Base-by-base conservation (phyloP, 1,140 invertebrate species). In the Ostrea edulis region DNA sequence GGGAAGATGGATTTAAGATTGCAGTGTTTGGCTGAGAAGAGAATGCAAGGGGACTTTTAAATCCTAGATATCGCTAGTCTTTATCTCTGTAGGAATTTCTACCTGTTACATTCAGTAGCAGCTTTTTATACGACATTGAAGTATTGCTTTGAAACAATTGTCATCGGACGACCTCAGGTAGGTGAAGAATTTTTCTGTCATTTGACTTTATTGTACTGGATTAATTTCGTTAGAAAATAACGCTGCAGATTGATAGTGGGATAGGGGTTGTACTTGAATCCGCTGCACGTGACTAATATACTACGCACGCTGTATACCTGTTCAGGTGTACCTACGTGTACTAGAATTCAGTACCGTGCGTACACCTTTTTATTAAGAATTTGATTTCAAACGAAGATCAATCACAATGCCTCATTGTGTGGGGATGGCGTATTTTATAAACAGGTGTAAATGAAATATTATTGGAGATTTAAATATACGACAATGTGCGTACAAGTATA, bases 371-470 rank as follows among this genome's bases (percentile, higher is more conserved):
- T 71, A 25, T 25, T 71, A 71, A 71, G 9, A 71, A 35, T 71
- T 71, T 71, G 68, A 71, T 71, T 71, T 71, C 68, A 71, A 71
- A 71, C n/a, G 29, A 71, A 71, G 68, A 71, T 71, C 29, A 71
- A 71, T 71, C 68, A 71, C 68, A 29, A 35, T 7, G 68, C 68
- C 22, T 71, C 68, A 71, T 71, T 71, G 22, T 71, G 22, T 71
- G 68, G 22, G 29, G 68, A 71, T 71, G 12, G 29, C 12, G 22
- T 71, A 71, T 71, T 71, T 35, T 25, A 71, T 71, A 71, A 71
- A 71, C 68, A 71, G 68, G 68, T 71, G 68, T 71, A 71, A 71
- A 71, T 22, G 68, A 71, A 71, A 71, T 71, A 71, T 71, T 71
- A 71, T n/a, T 35, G 68, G 22, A 71, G 68, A 71, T 71, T 71